A percentile compares a stretch with the other conserved stretches of the same genome.
These are phyloP conservation scores for Rhorus exstirpatorius DNA, from an alignment of 2,888 invertebrate species.

Conservation along the genomic window DNA sequence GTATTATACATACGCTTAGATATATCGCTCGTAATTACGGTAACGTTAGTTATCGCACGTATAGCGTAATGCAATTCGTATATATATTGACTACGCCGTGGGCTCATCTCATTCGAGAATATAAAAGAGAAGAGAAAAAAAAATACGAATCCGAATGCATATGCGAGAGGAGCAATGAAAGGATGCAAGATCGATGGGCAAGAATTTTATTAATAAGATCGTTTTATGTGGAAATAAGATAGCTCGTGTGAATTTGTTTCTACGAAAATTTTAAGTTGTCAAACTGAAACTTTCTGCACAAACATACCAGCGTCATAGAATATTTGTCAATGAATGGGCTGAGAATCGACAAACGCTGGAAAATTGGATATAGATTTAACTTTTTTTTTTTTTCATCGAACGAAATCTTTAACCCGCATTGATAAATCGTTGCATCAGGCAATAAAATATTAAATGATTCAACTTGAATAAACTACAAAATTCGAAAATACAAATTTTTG, in stretches of 20 bases:
- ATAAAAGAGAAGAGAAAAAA: conserved; percentile 1
- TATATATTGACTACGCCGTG: conserved; percentile 37
- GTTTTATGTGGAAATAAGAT: background rate
- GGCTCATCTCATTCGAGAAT: conserved; percentile 27
- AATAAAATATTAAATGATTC: too few relatives aligned
- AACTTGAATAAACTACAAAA: too few relatives aligned
- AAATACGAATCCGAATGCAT: conserved; percentile 16
- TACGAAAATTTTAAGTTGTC: too few relatives aligned
- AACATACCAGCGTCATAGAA: too few relatives aligned
- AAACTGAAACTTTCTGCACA: too few relatives aligned
- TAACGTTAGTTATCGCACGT: conserved; percentile 60
- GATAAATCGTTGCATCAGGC: too few relatives aligned
- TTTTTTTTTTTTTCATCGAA: background rate
- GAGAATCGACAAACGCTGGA: too few relatives aligned
- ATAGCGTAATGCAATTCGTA: conserved; percentile 58
- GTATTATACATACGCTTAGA: background rate
- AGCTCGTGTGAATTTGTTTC: background rate
- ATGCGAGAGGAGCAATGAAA: background rate
- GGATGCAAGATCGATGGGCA: background rate
- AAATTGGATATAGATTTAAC: too few relatives aligned
- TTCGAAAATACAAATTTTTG: too few relatives aligned
- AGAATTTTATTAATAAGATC: conserved; percentile 5
- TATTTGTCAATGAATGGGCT: too few relatives aligned
- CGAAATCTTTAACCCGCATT: too few relatives aligned
- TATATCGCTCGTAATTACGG: conserved; percentile 45